phyloP scores from a whole-genome alignment of 2,113 vertebrate species.

The Lagopus leucura region DNA sequence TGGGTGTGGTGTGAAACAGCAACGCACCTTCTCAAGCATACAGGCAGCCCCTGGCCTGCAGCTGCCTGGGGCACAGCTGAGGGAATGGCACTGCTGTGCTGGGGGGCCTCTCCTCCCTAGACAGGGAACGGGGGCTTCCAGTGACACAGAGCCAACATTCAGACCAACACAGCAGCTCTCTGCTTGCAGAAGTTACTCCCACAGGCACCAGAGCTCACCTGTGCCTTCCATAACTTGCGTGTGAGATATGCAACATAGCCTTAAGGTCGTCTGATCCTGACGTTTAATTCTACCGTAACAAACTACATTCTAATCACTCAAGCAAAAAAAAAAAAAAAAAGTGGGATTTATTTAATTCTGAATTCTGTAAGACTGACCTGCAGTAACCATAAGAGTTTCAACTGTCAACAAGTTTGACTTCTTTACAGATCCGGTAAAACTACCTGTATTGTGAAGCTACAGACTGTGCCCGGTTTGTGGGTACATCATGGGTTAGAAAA shows the following conservation, averaged over 20 bases:
- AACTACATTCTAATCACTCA: slow-evolving; percentile 56
- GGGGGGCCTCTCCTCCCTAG: neutral
- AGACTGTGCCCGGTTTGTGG: slow-evolving; percentile 28
- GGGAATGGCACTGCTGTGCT: neutral
- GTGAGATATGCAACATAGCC: neutral
- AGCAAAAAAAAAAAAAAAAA: neutral
- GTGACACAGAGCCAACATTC: neutral
- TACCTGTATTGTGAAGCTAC: slow-evolving; percentile 53
- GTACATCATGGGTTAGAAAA: slow-evolving; percentile 69
- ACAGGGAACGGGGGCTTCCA: neutral
- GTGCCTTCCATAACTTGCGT: neutral
- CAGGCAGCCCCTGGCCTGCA: neutral
- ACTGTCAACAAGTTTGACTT: slow-evolving; percentile 61
- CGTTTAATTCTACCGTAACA: slow-evolving; percentile 58
- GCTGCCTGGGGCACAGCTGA: neutral
- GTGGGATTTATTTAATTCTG: slow-evolving; percentile 42
- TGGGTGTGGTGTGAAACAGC: neutral
- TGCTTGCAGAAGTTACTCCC: neutral
- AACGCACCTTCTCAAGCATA: slow-evolving; percentile 3
- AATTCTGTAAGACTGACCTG: slow-evolving; percentile 62
- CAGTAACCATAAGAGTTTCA: slow-evolving; percentile 58
- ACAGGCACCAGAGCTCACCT: neutral
- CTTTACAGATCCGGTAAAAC: slow-evolving; percentile 66
- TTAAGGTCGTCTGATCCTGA: neutral
- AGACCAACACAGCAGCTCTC: neutral